Evolutionary conservation across 2,888 invertebrate genomes (phyloP), one percentile per base, ranked within the genome.

Genomic region (Tridacna crocea): DNA sequence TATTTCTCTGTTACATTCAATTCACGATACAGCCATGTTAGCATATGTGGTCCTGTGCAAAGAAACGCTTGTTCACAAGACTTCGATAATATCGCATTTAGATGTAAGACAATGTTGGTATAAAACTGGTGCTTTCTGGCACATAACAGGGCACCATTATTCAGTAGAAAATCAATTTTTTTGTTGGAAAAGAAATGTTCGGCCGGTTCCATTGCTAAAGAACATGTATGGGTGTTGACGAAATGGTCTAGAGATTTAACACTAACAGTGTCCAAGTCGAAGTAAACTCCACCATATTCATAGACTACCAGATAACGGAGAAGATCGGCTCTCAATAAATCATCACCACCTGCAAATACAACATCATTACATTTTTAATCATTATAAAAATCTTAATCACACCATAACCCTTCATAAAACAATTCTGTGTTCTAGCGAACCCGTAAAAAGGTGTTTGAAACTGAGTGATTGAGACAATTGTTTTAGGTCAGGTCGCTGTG

Each of bases 201-300:
- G 13, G 15, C 66, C 19, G 66, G 66, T 19, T 66, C 66, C 66
- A 46, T n/a, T 0, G 66, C 36, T 4, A 66, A 17, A 3, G 66
- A 36, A 66, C 66, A 66, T 46, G 36, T 66, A 19, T 66, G 66
- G 1, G 66, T 46, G 17, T 13, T 66, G 11, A 66, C 46, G 46
- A 66, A 66, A 36, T 27, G 46, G n/a, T 27, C n/a, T 19, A 66
- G 47, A n/a, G 66, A 46, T 66, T 66, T 66, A 26, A 66, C 66
- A 12, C 66, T 66, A 15, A 66, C 46, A 15, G 66, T 66, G n/a
- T 66, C 66, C 19, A 66, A 36, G 66, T 66, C 66, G 19, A 66
- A 66, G n/a, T 66, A 66, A n/a, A 66, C 66, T 66, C 66, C 66
- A 8, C 66, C 66, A 46, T 66, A 66, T 46, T 66, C 66, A 46